These are phyloP conservation scores for Invenusta paracnida DNA, from an alignment of 2,888 invertebrate genomes.

Conservation along the genomic window DNA sequence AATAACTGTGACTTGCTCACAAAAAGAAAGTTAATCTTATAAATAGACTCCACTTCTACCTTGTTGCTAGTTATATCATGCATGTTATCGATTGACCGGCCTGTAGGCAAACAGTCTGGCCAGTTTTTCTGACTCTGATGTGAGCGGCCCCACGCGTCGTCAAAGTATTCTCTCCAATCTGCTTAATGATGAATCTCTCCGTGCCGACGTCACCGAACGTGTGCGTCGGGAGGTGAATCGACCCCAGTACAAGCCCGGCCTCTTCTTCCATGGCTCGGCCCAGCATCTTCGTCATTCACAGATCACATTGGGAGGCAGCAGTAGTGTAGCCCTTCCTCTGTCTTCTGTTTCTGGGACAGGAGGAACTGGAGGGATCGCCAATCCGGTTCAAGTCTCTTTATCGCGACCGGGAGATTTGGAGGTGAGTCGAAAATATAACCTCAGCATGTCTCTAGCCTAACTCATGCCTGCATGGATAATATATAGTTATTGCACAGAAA, in stretches of 20 bases:
- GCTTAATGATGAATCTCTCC: neutral
- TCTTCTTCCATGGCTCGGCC: neutral
- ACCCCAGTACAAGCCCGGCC: neutral
- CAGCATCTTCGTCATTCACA: neutral
- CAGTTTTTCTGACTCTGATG: neutral
- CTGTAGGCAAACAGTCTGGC: neutral
- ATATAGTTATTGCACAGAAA: too few species aligned
- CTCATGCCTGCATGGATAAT: too few species aligned
- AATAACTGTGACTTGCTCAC: too few species aligned
- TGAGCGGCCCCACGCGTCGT: neutral
- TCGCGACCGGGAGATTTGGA: neutral
- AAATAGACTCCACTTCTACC: too few species aligned
- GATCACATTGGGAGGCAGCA: neutral
- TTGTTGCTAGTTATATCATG: too few species aligned
- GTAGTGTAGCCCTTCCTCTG: neutral
- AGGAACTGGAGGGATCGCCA: too few species aligned
- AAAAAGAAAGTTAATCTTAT: too few species aligned
- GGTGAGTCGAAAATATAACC: too few species aligned
- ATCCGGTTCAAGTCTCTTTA: too few species aligned
- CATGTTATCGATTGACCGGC: neutral
- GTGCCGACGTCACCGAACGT: neutral
- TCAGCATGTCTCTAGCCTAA: too few species aligned
- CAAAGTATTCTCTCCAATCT: neutral
- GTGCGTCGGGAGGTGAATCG: neutral
- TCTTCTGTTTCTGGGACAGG: too few species aligned